Conservation (phyloP, 64 coral and sea anemone genomes). For the Anthopleura sola region DNA sequence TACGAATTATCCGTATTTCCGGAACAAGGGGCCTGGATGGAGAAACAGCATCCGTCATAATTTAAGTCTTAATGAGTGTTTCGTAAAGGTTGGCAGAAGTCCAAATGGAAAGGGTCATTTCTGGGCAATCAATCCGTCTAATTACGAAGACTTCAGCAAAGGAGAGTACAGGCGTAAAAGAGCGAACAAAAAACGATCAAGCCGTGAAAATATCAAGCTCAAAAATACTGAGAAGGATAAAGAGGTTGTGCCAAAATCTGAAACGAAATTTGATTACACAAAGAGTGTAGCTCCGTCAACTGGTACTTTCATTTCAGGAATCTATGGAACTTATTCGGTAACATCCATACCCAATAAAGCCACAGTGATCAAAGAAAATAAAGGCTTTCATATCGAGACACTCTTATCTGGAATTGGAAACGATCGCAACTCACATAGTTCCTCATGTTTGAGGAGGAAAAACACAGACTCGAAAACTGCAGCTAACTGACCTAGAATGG, state of each 20-base stretch:
- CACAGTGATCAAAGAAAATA: background rate
- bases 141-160: constrained; percentile 60
- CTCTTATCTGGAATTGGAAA: background rate
- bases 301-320: background rate
- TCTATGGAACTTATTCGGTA: background rate
- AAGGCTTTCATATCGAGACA: constrained; percentile 20
- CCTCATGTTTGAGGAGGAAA: background rate
- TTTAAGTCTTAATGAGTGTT: constrained; percentile 57
- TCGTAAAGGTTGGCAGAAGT: constrained; percentile 52
- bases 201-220: background rate
- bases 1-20: constrained; percentile 61
- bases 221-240: background rate
- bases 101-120: constrained; percentile 66
- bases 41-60: constrained; percentile 60
- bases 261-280: background rate
- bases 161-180: constrained; percentile 53
- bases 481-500: background rate
- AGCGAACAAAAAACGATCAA: background rate
- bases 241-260: background rate
- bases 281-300: background rate
- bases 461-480: background rate
- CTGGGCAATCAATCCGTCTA: constrained; percentile 53
- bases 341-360: background rate
- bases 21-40: constrained; percentile 53
- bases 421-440: background rate